Evolutionary conservation across 2,888 invertebrate species (phyloP).

Genomic region (Gymnoscelis rufifasciata): DNA sequence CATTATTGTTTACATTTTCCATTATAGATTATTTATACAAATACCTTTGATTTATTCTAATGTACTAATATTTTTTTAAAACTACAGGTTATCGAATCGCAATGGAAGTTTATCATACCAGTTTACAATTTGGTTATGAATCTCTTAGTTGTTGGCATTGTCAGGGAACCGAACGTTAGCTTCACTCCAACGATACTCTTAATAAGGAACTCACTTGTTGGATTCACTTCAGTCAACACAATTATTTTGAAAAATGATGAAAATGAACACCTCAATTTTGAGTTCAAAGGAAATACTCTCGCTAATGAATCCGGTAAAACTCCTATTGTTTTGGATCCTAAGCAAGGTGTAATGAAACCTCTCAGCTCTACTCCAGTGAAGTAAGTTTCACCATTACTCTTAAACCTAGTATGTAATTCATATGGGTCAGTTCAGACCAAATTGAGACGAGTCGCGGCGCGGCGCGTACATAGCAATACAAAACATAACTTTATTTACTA

Average conservation of each 20-base stretch:
- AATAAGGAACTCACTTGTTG: conserved; percentile 81
- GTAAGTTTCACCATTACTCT: conserved; percentile 47
- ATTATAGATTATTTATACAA: too few relatives aligned
- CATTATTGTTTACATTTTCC: too few relatives aligned
- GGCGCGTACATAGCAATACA: too few relatives aligned
- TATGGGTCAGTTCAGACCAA: too few relatives aligned
- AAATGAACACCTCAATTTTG: conserved; percentile 66
- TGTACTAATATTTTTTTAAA: too few relatives aligned
- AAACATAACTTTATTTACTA: too few relatives aligned
- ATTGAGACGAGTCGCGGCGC: too few relatives aligned
- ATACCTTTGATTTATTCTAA: too few relatives aligned
- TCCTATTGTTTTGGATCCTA: conserved; percentile 70
- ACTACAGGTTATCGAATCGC: conserved; percentile 77
- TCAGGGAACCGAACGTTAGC: conserved; percentile 81
- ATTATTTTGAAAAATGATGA: conserved; percentile 78
- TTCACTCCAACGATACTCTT: conserved; percentile 79
- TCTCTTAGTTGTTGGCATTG: conserved; percentile 81
- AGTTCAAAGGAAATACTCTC: conserved; percentile 75
- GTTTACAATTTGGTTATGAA: conserved; percentile 73
- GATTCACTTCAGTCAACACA: conserved; percentile 64
- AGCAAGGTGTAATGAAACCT: conserved; percentile 67
- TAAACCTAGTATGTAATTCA: too few relatives aligned
- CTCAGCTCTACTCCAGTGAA: conserved; percentile 68
- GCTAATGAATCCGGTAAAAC: conserved; percentile 76
- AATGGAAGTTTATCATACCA: conserved; percentile 82